Conservation (phyloP, 2,113 vertebrate species). For the Periophthalmus modestus region DNA sequence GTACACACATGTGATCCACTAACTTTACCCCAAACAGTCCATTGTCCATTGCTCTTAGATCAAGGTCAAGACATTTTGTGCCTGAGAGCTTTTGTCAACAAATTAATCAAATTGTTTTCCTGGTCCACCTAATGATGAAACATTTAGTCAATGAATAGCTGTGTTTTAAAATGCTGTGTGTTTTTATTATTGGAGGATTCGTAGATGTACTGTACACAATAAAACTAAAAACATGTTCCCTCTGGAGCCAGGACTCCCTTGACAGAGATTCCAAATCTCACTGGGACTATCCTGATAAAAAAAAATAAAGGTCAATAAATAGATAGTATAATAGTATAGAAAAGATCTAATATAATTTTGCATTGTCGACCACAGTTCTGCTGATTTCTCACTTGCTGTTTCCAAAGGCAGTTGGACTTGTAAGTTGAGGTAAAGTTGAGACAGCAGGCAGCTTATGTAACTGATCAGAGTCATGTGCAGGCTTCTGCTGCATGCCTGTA, state of each 20-base stretch:
- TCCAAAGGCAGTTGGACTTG: not conserved
- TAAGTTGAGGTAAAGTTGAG: not conserved
- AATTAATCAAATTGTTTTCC: not conserved
- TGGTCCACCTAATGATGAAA: no score
- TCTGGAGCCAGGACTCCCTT: no score
- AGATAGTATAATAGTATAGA: not conserved
- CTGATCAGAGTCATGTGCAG: constrained; percentile 16
- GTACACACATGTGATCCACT: not conserved
- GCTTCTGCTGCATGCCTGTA: constrained; percentile 13
- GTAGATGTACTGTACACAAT: no score
- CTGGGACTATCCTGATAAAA: not conserved
- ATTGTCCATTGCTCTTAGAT: constrained; percentile 13
- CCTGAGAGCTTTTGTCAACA: not conserved
- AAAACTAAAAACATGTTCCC: no score
- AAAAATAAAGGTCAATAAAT: not conserved
- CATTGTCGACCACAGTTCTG: not conserved
- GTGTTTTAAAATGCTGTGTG: no score
- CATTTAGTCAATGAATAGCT: no score
- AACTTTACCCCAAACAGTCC: not conserved
- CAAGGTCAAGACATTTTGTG: constrained; percentile 15
- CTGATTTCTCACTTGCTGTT: not conserved
- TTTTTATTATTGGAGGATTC: no score
- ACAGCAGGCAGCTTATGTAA: constrained; percentile 15
- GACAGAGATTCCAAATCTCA: not conserved
- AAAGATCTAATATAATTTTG: not conserved